These are phyloP conservation scores for Notamacropus eugenii DNA, from an alignment of 2,797 vertebrate genomes.

Conservation along the genomic window DNA sequence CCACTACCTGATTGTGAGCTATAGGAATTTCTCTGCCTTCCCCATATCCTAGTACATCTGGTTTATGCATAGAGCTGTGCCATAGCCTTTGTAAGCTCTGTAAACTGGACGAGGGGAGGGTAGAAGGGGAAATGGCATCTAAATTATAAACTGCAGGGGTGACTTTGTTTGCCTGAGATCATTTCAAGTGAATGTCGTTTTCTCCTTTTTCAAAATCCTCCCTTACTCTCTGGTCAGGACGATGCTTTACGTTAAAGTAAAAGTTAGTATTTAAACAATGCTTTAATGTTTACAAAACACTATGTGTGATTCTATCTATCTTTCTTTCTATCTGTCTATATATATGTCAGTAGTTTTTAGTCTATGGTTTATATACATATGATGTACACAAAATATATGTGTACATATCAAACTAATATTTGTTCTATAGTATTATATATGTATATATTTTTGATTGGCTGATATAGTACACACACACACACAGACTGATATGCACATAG, in stretches of 20 bases:
- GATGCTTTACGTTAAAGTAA: background rate
- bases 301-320: background rate
- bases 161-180: slow-evolving; percentile 6
- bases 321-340: too few species aligned
- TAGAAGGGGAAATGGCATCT: background rate
- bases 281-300: background rate
- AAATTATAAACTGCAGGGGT: background rate
- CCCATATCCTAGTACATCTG: background rate
- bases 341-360: too few species aligned
- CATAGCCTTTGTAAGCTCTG: background rate
- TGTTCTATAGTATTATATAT: background rate
- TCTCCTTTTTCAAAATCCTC: slow-evolving; percentile 18
- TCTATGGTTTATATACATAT: background rate
- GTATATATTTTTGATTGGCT: background rate
- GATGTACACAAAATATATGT: background rate
- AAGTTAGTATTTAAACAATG: background rate
- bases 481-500: background rate
- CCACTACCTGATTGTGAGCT: background rate
- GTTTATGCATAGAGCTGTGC: background rate
- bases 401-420: background rate
- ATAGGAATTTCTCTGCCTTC: background rate
- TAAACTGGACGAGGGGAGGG: background rate
- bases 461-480: background rate
- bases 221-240: background rate
- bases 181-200: slow-evolving; percentile 15